phyloP scores from a whole-genome alignment of 1,140 invertebrate species.

The Calycopis cecrops region DNA sequence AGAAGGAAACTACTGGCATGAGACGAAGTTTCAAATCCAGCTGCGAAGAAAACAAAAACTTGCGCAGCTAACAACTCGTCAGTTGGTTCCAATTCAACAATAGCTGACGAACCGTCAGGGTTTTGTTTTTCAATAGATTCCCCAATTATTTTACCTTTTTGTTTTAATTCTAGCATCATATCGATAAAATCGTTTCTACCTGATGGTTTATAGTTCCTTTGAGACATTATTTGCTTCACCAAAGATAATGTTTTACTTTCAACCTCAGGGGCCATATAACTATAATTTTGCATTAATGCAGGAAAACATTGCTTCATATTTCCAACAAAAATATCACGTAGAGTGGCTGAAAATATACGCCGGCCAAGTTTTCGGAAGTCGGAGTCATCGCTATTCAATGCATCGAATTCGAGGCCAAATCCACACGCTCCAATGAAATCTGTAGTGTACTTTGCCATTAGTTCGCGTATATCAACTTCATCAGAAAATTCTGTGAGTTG shows the following conservation, averaged over 20 bases:
- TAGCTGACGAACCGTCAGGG: neutral
- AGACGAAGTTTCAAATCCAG: too few relatives aligned
- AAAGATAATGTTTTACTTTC: too few relatives aligned
- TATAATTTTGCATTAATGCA: neutral
- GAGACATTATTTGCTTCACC: too few relatives aligned
- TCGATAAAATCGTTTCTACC: too few relatives aligned
- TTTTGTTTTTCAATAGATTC: too few relatives aligned
- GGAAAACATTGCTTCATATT: neutral
- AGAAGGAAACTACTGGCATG: too few relatives aligned
- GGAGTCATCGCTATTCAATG: neutral
- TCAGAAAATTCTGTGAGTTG: neutral
- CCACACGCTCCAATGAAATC: neutral
- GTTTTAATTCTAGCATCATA: too few relatives aligned
- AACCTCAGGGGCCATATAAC: neutral
- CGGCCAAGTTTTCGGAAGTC: neutral
- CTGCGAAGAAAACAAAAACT: too few relatives aligned
- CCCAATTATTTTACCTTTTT: too few relatives aligned
- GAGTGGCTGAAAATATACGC: neutral
- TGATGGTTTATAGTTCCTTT: too few relatives aligned
- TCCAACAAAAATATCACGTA: neutral
- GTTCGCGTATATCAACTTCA: neutral
- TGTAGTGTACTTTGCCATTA: too few relatives aligned
- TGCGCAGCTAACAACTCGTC: slow-evolving; percentile 1
- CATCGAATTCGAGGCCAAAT: neutral
- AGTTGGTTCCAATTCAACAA: neutral